These are phyloP conservation scores for Choreutis nemorana DNA, from an alignment of 2,888 invertebrate species.

Conservation along the genomic window DNA sequence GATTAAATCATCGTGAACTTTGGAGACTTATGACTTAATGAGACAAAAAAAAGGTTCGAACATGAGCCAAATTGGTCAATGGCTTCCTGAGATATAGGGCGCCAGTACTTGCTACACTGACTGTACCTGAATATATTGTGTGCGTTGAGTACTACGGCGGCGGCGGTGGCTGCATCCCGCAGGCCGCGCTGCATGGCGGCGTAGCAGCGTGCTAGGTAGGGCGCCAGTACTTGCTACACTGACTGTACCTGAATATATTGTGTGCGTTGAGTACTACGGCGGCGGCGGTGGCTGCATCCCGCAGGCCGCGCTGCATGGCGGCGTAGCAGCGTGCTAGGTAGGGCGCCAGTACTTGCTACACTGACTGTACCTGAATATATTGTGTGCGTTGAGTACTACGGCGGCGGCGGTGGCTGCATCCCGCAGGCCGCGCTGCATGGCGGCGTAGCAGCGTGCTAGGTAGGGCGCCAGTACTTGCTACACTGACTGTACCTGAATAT, in stretches of 20 bases:
- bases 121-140: constrained; percentile 84
- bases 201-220: constrained; percentile 93
- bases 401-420: constrained; percentile 79
- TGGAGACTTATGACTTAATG: too few relatives aligned
- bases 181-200: constrained; percentile 90
- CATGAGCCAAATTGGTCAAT: too few relatives aligned
- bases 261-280: constrained; percentile 87
- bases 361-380: constrained; percentile 86
- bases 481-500: constrained; percentile 85
- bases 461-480: constrained; percentile 93
- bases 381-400: constrained; percentile 84
- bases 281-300: constrained; percentile 76
- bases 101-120: too few relatives aligned
- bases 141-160: constrained; percentile 87
- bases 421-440: constrained; percentile 86
- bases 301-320: constrained; percentile 87
- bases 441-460: constrained; percentile 92
- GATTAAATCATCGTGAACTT: too few relatives aligned
- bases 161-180: constrained; percentile 74
- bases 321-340: constrained; percentile 95
- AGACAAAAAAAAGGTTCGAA: too few relatives aligned
- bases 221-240: constrained; percentile 91
- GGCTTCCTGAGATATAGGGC: too few relatives aligned
- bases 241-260: constrained; percentile 85
- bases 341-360: constrained; percentile 89